These are phyloP conservation scores for roundworm (Caenorhabditis elegans) DNA, from an alignment of 1,140 invertebrate genomes.

Conservation along the genomic window WBcel235 BX284604.4:3744001-3744500, in stretches of 20 bases:
- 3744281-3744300: neutral
- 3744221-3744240: neutral
- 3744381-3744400: too few relatives aligned
- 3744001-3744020: too few relatives aligned
- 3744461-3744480: too few relatives aligned
- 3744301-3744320: neutral
- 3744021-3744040: too few relatives aligned
- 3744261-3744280: neutral
- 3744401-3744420: too few relatives aligned
- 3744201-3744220: neutral
- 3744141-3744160: slow-evolving; percentile 13
- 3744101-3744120: neutral
- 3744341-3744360: too few relatives aligned
- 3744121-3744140: neutral
- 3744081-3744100: neutral
- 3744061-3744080: neutral
- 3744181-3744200: neutral
- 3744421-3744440: too few relatives aligned
- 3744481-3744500: too few relatives aligned
- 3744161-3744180: slow-evolving; percentile 1
- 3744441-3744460: too few relatives aligned
- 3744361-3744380: too few relatives aligned
- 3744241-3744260: too few relatives aligned
- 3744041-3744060: slow-evolving; percentile 7
- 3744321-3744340: neutral